Base-by-base conservation (phyloP, 2,888 invertebrate genomes). In the Synergus itoensis region DNA sequence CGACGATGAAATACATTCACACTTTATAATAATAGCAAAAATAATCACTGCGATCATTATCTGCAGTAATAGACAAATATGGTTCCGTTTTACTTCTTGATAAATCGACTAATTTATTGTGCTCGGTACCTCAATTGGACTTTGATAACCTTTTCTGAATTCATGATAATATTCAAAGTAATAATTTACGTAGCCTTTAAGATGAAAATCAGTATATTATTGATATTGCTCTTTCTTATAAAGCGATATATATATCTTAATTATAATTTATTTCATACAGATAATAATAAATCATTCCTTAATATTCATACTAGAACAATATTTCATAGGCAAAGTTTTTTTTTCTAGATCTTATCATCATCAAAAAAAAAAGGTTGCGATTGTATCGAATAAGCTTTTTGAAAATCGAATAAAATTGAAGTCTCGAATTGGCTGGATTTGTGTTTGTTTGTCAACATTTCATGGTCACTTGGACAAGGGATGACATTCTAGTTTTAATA, bases 1-100 rank as follows among this genome's bases (percentile, higher is more conserved):
- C 9, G 76, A 21, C 77, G 77, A 77, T 73, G 75, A 36, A 76
- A 79, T 73, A 80, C 81, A 81, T 81, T 48, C 36, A 48, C 73
- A 73, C 73, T 28, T 73, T 73, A 28, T 28, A 40, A 73, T 53
- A 53, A 69, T 45, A 45, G 21, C 67, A 12, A 16, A 36, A 36
- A 53, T 73, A 73, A 73, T 73, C 36, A n/a, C 9, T 53, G 12
- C n/a, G 36, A 53, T 73, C 36, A 28, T n/a, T 73, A 69, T 69
- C 67, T 18, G 43, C 45, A 43, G 7, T 3, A 69, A 14, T 45
- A 21, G 21, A 48, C 21, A 16, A 45, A 69, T 69, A 41, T 0
- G 41, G 41, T 28, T 45, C 11, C 12, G 12, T 45, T 21, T 45
- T 41, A 40, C 64, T 64, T 16, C 63, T 16, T 28, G 28, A 40